Evolutionary conservation across 2,113 vertebrate species (phyloP).

Genomic region (Numenius arquata): DNA sequence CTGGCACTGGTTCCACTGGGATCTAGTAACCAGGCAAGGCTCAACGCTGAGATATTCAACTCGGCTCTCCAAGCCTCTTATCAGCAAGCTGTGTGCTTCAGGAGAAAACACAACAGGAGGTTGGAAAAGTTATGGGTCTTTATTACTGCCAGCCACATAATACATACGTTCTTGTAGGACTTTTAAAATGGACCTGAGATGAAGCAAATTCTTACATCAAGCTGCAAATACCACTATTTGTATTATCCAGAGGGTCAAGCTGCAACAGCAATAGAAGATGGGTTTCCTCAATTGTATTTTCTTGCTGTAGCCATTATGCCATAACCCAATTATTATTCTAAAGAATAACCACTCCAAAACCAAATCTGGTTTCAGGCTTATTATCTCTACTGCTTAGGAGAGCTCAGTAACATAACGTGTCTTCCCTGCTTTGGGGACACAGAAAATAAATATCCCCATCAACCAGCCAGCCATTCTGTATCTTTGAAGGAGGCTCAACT

Average conservation of each 20-base stretch:
- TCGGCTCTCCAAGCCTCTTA: background rate
- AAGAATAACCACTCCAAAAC: background rate
- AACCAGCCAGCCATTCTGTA: background rate
- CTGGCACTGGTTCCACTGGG: background rate
- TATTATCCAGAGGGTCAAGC: background rate
- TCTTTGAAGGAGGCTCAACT: background rate
- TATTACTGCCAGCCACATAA: background rate
- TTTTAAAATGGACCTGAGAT: background rate
- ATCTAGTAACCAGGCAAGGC: background rate
- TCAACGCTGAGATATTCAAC: background rate
- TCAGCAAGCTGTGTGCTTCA: background rate
- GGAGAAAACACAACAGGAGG: background rate
- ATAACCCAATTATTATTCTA: background rate
- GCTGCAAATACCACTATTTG: background rate
- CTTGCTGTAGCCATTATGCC: background rate
- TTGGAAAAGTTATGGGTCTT: background rate
- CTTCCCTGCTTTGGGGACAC: background rate
- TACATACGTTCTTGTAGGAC: rapidly evolving
- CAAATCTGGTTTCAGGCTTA: background rate
- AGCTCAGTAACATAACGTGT: background rate
- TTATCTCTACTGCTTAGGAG: background rate
- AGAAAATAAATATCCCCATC: background rate
- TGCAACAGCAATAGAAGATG: background rate
- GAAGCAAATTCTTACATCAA: background rate
- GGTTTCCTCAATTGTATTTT: background rate